Base-by-base conservation (phyloP, 92 coral and sea anemone genomes). In the Umimayanthus chanpuru region DNA sequence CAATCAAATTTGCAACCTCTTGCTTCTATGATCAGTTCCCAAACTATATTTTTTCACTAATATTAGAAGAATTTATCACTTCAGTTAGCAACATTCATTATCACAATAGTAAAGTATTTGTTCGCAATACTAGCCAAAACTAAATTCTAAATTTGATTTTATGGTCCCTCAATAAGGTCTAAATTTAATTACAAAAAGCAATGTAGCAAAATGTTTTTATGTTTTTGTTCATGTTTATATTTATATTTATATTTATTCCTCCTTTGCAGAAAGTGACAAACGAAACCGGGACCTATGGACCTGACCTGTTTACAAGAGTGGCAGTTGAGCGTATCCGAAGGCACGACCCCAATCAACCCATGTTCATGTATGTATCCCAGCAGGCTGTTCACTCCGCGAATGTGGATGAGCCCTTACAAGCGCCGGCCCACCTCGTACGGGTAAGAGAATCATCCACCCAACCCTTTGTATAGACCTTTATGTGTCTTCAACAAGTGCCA, bases 381-480 rank as follows among this genome's bases (percentile, higher is more conserved):
- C 98, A 96, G 86, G 98, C 98, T 5, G 98, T 91, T 29, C 98
- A 96, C 81, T 94, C 98, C 9, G 98, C 95, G 18, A 96, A 96
- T 66, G 85, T 85, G 30, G 94, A 93, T 9, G 91, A 90, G 29
- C 98, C 98, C 26, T 81, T 96, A 55, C 98, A 96, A 80, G 98
- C 98, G 12, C 96, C 98, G 43, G 89, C 90, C 16, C 90, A 94
- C 9, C 92, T 94, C 26, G 89, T 94, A 56, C 70, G 91, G 81
- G 96, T 93, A 73, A 75, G 86, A 36, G 20, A 38, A 29, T 39
- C 36, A 32, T 18, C 20, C 6, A 32, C 5, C 20, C 23, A 50
- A 18, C 4, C 10, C 66, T 20, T 1, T 43, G 36, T 41, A 41
- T 4, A 41, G 44, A 4, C 50, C 50, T 47, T 47, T 47, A 47